These are phyloP conservation scores for Rhagologus leucostigma DNA, from an alignment of 2,113 vertebrate species.

Conservation along the genomic window DNA sequence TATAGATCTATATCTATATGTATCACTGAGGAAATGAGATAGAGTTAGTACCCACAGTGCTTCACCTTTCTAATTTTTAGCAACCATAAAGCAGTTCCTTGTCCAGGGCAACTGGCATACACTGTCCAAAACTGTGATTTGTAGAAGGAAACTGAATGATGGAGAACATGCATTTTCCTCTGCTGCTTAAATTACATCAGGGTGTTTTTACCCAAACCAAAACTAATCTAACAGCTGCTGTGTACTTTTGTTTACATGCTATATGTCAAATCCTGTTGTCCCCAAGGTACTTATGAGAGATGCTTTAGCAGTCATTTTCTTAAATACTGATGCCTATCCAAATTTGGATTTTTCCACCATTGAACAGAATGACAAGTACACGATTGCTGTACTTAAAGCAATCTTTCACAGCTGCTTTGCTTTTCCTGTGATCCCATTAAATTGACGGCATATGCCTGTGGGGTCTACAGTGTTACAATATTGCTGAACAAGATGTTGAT, in stretches of 20 bases:
- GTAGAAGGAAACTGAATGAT: not conserved
- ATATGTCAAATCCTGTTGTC: slow-evolving; percentile 74
- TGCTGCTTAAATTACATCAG: slow-evolving; percentile 13
- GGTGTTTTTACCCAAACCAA: slow-evolving; percentile 65
- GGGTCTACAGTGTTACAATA: slow-evolving; percentile 62
- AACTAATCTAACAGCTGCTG: slow-evolving; percentile 77
- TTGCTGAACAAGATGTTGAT: slow-evolving; percentile 69
- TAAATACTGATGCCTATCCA: slow-evolving; percentile 86
- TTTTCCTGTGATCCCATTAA: slow-evolving; percentile 80
- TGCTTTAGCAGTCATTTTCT: slow-evolving; percentile 83
- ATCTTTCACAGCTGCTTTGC: slow-evolving; percentile 83
- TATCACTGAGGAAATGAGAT: not conserved
- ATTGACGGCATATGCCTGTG: slow-evolving; percentile 78
- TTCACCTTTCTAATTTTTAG: not conserved
- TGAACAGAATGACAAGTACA: slow-evolving; percentile 88
- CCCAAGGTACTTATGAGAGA: slow-evolving; percentile 75
- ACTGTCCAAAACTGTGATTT: not conserved
- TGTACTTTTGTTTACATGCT: slow-evolving; percentile 76
- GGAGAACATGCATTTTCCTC: not conserved
- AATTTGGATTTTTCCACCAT: slow-evolving; percentile 78
- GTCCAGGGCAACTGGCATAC: not conserved
- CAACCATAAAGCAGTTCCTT: not conserved
- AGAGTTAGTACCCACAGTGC: not conserved
- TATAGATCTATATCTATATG: no score
- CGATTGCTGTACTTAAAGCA: slow-evolving; percentile 86